Evolutionary conservation across 2,113 vertebrate species (phyloP), one percentile per base, ranked within the genome.

Genomic region (Cryptotis parvus): DNA sequence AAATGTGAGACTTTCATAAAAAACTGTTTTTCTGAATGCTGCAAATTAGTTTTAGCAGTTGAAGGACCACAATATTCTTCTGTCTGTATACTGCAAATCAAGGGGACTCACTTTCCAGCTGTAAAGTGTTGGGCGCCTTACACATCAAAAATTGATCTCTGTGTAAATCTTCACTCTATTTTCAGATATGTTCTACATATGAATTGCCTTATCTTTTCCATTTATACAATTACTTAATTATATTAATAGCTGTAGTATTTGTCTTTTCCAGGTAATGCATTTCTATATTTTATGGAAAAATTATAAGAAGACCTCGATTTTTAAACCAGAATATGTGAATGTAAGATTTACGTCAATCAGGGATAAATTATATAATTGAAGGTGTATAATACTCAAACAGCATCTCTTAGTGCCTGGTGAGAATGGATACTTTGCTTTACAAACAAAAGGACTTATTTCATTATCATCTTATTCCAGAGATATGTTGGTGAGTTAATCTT

Each of bases 161-260:
- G n/a, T n/a, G n/a, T n/a, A n/a, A n/a, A n/a, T n/a, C 7, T 31
- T 65, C 45, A 45, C 65, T 93, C 4, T n/a, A 66, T 55, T 70
- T 45, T 75, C 27, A 82, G 0, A 18, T 43, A 3, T 16, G 35
- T 83, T 1, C 41, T 90, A 85, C 3, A 79, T 6, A 39, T 2
- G n/a, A 68, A 35, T 15, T 66, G 0, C 85, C 31, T 11, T 66
- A 0, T 83, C 27, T 68, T 94, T 72, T 83, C 14, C 26, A 43
- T n/a, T 63, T 85, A 15, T 58, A 87, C 81, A 68, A 68, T n/a
- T 68, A n/a, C n/a, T n/a, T n/a, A n/a, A 31, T 68, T 68, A 49
- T 65, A 20, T 9, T 65, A 31, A 10, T 10, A 20, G 61, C 29
- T 9, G 61, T 26, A 65, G 29, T 29, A n/a, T n/a, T 87, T 22